Conservation (phyloP, 2,888 invertebrate genomes). For the Drosophila yooni region DNA sequence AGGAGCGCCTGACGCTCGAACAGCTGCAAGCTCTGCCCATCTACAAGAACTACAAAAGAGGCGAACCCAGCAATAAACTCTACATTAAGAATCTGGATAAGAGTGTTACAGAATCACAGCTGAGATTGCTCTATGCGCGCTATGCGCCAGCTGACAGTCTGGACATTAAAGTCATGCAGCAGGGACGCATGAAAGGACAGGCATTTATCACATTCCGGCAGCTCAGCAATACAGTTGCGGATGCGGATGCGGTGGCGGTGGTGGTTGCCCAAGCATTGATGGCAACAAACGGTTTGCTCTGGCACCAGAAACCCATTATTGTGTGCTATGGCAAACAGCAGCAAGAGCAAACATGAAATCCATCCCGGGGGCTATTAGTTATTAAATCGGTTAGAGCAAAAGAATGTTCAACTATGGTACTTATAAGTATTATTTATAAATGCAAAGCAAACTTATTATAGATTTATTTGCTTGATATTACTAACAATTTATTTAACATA, state of each 20-base stretch:
- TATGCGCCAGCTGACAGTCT: slow-evolving; percentile 86
- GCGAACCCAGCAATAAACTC: slow-evolving; percentile 92
- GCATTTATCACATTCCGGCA: slow-evolving; percentile 91
- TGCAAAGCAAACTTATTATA: neutral
- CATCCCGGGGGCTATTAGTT: neutral
- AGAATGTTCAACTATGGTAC: neutral
- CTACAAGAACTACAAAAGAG: slow-evolving; percentile 94
- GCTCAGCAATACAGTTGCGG: slow-evolving; percentile 5
- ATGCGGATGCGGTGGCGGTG: slow-evolving; percentile 20
- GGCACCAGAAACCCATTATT: slow-evolving; percentile 95
- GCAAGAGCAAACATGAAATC: slow-evolving; percentile 1
- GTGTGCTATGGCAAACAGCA: slow-evolving; percentile 91
- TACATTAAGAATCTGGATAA: slow-evolving; percentile 97
- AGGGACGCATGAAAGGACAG: slow-evolving; percentile 98
- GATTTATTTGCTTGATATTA: neutral
- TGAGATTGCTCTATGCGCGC: slow-evolving; percentile 90
- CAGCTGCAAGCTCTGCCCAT: slow-evolving; percentile 91
- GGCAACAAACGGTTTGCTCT: slow-evolving; percentile 94
- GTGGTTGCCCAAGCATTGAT: slow-evolving; percentile 91
- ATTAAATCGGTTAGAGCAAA: neutral
- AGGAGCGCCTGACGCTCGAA: slow-evolving; percentile 89
- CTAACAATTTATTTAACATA: slow-evolving; percentile 1
- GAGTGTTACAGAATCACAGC: slow-evolving; percentile 90
- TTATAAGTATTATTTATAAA: slow-evolving; percentile 5
- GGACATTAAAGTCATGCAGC: slow-evolving; percentile 94